phyloP scores from a whole-genome alignment of 2,797 vertebrate genomes.

The Muraenolepis orangiensis region DNA sequence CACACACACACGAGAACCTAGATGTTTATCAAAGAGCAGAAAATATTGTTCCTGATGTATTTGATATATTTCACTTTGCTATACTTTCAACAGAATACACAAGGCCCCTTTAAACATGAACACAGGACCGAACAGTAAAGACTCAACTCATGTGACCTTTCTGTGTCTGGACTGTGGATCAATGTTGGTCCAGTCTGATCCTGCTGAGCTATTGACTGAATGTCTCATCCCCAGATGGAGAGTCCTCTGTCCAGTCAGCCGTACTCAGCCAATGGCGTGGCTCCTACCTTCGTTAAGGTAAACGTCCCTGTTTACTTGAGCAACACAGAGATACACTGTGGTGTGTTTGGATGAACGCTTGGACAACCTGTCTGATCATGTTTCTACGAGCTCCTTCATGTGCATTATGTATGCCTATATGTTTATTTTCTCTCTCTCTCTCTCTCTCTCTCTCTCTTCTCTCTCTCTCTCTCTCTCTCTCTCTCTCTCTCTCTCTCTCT shows the following conservation, averaged over 20 bases:
- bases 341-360: background rate
- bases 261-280: constrained; percentile 62
- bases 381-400: background rate
- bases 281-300: constrained; percentile 85
- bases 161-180: background rate
- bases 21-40: background rate
- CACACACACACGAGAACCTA: background rate
- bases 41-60: background rate
- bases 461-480: background rate
- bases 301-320: background rate
- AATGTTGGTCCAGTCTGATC: background rate
- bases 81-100: background rate
- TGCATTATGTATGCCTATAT: background rate
- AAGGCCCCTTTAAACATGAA: background rate
- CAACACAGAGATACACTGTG: background rate
- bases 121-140: background rate
- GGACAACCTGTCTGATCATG: background rate
- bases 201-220: background rate
- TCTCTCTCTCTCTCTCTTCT: background rate
- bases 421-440: too few species aligned
- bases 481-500: background rate
- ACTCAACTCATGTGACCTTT: background rate
- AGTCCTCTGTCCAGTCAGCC: constrained; percentile 70
- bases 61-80: background rate
- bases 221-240: constrained; percentile 64